Percentiles rank a stretch among this genome's conserved stretches.
Evolutionary conservation across 2,113 vertebrate species (phyloP).

Genomic region (Raphicerus campestris): DNA sequence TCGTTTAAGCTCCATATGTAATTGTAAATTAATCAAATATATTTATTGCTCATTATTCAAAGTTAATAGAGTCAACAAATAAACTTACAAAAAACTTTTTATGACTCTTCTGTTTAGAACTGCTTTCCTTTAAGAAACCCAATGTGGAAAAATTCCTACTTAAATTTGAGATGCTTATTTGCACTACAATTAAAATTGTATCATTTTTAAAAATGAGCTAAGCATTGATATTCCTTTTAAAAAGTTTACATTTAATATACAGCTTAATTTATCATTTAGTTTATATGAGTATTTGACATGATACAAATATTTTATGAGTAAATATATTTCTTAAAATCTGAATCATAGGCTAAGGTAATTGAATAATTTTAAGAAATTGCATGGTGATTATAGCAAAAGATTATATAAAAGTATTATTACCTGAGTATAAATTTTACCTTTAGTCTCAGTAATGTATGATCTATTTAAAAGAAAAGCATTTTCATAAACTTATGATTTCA

Average conservation of each 20-base stretch:
- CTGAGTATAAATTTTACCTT: slow-evolving; percentile 12
- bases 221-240: background rate
- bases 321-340: slow-evolving; percentile 32
- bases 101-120: background rate
- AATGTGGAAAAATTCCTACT: background rate
- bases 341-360: background rate
- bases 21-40: slow-evolving; percentile 4
- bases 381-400: background rate
- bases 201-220: slow-evolving; percentile 6
- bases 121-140: background rate
- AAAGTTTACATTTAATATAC: background rate
- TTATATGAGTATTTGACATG: background rate
- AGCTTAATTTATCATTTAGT: slow-evolving; percentile 10
- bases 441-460: background rate
- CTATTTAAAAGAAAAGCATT: slow-evolving; percentile 22
- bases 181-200: background rate
- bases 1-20: background rate
- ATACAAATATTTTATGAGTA: slow-evolving; percentile 22
- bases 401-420: background rate
- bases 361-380: background rate
- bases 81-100: slow-evolving; percentile 28
- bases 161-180: background rate
- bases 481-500: slow-evolving; percentile 34
- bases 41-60: slow-evolving; percentile 28
- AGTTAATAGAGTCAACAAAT: slow-evolving; percentile 25